phyloP scores from a whole-genome alignment of 2,888 invertebrate species.

The Gibbula magus region DNA sequence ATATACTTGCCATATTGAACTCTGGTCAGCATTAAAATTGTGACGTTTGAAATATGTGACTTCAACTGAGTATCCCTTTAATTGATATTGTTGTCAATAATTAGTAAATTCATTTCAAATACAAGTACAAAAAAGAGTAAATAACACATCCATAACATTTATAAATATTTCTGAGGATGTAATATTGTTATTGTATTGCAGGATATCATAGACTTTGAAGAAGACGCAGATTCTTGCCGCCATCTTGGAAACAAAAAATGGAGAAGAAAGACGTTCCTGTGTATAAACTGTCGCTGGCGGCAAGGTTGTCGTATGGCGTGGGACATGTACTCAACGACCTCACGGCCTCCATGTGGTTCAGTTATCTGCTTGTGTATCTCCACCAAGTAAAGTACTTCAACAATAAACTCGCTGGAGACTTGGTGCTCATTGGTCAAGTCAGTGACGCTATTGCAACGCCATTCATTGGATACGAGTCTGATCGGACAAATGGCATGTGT shows the following conservation, averaged over 20 bases:
- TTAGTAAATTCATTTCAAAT: too few species aligned
- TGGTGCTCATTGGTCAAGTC: constrained; percentile 85
- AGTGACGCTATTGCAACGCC: constrained; percentile 91
- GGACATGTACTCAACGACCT: constrained; percentile 94
- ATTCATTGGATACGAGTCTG: constrained; percentile 90
- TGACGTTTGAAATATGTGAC: too few species aligned
- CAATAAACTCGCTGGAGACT: constrained; percentile 67
- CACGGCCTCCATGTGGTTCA: constrained; percentile 95
- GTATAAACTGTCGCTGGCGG: constrained; percentile 34
- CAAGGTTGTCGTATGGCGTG: constrained; percentile 77
- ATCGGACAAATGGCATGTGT: constrained; percentile 79
- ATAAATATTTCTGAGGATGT: too few species aligned
- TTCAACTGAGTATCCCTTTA: too few species aligned
- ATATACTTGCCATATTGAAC: too few species aligned
- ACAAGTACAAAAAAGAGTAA: too few species aligned
- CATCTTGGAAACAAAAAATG: background rate
- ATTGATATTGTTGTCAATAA: too few species aligned
- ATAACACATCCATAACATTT: too few species aligned
- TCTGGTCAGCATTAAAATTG: too few species aligned
- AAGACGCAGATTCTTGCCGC: too few species aligned
- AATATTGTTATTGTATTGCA: too few species aligned
- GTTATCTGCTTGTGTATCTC: constrained; percentile 90
- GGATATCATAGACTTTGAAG: too few species aligned
- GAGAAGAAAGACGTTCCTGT: background rate
- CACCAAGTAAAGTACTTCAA: constrained; percentile 77